These are phyloP conservation scores for Beris morrisii DNA, from an alignment of 2,888 invertebrate genomes.

Conservation along the genomic window DNA sequence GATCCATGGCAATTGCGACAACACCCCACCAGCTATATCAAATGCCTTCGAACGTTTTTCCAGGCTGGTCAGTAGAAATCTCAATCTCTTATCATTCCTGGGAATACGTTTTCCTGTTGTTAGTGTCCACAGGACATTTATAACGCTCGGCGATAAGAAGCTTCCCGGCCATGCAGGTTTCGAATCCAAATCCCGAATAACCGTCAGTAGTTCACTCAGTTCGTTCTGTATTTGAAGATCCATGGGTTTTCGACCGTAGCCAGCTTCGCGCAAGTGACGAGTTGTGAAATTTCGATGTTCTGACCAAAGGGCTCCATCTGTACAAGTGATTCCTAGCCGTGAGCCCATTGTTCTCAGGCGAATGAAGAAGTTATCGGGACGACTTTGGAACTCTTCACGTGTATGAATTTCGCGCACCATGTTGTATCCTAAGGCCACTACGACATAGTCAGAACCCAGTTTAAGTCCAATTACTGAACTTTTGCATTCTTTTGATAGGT, in stretches of 20 bases:
- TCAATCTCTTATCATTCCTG: slow-evolving; percentile 55
- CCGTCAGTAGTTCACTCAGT: slow-evolving; percentile 54
- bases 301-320: slow-evolving; percentile 62
- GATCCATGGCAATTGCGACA: slow-evolving; percentile 66
- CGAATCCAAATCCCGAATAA: slow-evolving; percentile 44
- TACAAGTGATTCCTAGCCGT: slow-evolving; percentile 60
- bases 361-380: slow-evolving; percentile 68
- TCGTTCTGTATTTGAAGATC: slow-evolving; percentile 61
- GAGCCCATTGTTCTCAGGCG: slow-evolving; percentile 66
- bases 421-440: slow-evolving; percentile 61
- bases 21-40: slow-evolving; percentile 62
- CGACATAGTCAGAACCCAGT: slow-evolving; percentile 59
- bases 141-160: slow-evolving; percentile 61
- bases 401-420: slow-evolving; percentile 60
- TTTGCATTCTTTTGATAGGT: slow-evolving; percentile 57
- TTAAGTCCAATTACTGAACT: slow-evolving; percentile 62
- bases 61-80: slow-evolving; percentile 57
- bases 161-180: slow-evolving; percentile 50
- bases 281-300: slow-evolving; percentile 62
- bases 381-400: slow-evolving; percentile 64
- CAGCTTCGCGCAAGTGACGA: slow-evolving; percentile 60
- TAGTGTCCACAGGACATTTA: slow-evolving; percentile 69
- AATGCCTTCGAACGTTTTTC: slow-evolving; percentile 59
- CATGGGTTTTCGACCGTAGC: slow-evolving; percentile 62
- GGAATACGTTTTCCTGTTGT: slow-evolving; percentile 59